phyloP scores from a whole-genome alignment of 2,797 vertebrate genomes.

The Eulemur rubriventer region DNA sequence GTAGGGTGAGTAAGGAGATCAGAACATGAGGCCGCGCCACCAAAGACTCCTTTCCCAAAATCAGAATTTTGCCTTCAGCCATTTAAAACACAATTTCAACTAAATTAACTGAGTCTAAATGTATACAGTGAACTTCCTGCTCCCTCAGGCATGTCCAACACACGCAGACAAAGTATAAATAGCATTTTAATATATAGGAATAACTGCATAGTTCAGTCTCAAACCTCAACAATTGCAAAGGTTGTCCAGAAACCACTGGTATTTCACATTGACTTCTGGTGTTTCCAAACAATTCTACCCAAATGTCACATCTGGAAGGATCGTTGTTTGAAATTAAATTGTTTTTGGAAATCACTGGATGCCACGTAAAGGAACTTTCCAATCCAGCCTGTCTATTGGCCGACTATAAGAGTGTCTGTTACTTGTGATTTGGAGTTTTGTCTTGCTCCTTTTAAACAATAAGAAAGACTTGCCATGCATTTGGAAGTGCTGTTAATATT shows the following conservation, averaged over 20 bases:
- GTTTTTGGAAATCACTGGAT: constrained; percentile 82
- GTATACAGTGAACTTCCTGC: background rate
- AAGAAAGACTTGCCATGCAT: constrained; percentile 62
- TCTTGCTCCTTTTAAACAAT: constrained; percentile 75
- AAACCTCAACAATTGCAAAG: constrained; percentile 46
- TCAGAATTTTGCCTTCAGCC: background rate
- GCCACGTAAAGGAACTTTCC: constrained; percentile 81
- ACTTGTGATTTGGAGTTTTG: constrained; percentile 69
- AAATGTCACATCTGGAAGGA: constrained; percentile 84
- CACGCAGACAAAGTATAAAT: constrained; percentile 17
- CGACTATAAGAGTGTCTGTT: constrained; percentile 75
- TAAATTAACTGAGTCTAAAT: constrained; percentile 12
- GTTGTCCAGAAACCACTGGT: constrained; percentile 70
- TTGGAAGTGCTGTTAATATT: constrained; percentile 72
- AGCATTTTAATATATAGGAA: constrained; percentile 48
- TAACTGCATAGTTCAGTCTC: constrained; percentile 33
- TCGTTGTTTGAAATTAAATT: constrained; percentile 81
- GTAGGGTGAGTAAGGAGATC: background rate
- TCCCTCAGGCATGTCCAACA: background rate
- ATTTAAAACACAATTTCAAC: constrained; percentile 27
- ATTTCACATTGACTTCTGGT: constrained; percentile 77
- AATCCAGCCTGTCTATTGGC: constrained; percentile 77
- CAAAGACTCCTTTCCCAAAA: background rate
- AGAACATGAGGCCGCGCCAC: background rate
- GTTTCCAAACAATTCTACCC: constrained; percentile 75